phyloP scores from a whole-genome alignment of 1,140 invertebrate species.

The Drosophila yakuba region DNA sequence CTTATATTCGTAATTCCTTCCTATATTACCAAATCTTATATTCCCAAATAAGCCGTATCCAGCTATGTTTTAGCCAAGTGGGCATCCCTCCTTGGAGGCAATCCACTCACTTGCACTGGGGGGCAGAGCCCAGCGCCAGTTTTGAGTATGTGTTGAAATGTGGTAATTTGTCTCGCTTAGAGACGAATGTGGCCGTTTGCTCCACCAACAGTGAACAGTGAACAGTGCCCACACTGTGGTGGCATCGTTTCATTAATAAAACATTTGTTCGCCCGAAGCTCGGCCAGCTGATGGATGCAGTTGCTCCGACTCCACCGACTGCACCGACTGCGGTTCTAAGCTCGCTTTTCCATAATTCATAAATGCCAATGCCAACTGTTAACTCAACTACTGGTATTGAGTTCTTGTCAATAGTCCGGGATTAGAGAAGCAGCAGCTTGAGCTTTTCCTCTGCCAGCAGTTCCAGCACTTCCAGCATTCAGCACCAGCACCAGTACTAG shows the following conservation, averaged over 20 bases:
- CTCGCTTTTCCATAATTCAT: constrained; percentile 73
- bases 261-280: constrained; percentile 74
- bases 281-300: constrained; percentile 17
- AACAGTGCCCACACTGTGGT: constrained; percentile 52
- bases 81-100: background rate
- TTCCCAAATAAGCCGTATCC: no score
- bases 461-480: background rate
- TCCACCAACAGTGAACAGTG: background rate
- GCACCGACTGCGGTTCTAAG: constrained; percentile 26
- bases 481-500: no score
- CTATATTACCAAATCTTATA: no score
- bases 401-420: constrained; percentile 77
- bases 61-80: constrained; percentile 4
- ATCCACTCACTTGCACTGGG: constrained; percentile 28
- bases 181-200: constrained; percentile 50
- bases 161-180: constrained; percentile 83
- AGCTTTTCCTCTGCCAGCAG: constrained; percentile 16
- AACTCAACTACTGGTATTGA: constrained; percentile 80
- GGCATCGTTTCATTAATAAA: constrained; percentile 77
- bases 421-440: constrained; percentile 53
- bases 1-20: no score
- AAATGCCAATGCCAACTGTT: constrained; percentile 76
- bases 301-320: background rate
- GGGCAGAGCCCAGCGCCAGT: constrained; percentile 65
- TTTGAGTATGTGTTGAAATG: constrained; percentile 82